Base-by-base conservation (phyloP, 1,140 invertebrate genomes). In the Drosophila albomicans region DNA sequence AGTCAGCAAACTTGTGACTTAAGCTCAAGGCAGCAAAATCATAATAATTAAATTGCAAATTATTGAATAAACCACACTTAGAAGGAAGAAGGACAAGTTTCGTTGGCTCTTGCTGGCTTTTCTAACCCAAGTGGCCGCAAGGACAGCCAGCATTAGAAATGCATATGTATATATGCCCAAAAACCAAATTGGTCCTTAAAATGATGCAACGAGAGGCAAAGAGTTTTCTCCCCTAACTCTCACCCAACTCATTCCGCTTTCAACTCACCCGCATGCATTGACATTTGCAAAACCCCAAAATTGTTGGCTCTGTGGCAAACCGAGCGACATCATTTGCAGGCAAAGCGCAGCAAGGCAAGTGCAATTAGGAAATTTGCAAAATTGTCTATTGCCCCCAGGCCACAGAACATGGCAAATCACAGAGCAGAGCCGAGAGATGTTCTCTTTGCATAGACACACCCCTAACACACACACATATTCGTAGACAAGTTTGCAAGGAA, bases 301-400 rank as follows among this genome's bases (percentile, higher is more conserved):
- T 62, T 62, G 66, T 64, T 70, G 72, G 58, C 49, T 35, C 58
- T 75, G 72, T 70, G 72, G 72, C 69, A 58, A 64, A 35, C 72
- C 72, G 25, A 70, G 46, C 59, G 68, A 75, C 68, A 71, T 71
- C 59, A 72, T 75, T 75, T 71, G 43, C 66, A 70, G 59, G 43
- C 72, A 49, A 10, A 63, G 61, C 54, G 41, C 66, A 76, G 43
- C 64, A 85, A 86, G 54, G 61, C 61, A 56, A 82, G 78, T 82
- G 82, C 81, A 87, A 86, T 86, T 86, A 79, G 82, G 79, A 87
- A 86, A 87, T 86, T 82, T 82, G 71, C 76, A 70, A 86, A 79
- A 86, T 73, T 79, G 78, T 74, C 75, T 72, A 79, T 64, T 70
- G 57, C 66, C 57, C 56, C 15, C 35, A 38, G 35, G 45, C 45